Evolutionary conservation across 2,113 vertebrate genomes (phyloP).

Genomic region (Cricetomys ansorgei): DNA sequence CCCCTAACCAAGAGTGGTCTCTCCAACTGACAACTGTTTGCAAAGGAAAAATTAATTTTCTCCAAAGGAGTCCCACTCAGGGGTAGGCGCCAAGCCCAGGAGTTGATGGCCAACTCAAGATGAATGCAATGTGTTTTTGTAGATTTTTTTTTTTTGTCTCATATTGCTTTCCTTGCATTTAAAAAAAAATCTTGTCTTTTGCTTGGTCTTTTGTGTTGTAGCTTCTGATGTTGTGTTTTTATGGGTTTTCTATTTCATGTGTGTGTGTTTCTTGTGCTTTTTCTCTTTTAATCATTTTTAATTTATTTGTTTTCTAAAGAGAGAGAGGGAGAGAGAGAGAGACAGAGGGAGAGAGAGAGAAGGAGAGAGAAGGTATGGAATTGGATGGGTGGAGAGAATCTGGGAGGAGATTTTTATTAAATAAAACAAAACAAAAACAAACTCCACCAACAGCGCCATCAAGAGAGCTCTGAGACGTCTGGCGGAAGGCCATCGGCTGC

Average conservation of each 20-base stretch:
- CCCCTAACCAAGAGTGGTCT: neutral
- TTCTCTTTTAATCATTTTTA: neutral
- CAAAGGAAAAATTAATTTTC: neutral
- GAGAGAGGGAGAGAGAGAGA: neutral
- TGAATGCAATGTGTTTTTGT: neutral
- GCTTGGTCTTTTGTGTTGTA: no score
- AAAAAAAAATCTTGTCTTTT: no score
- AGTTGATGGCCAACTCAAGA: neutral
- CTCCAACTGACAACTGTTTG: neutral
- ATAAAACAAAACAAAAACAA: neutral
- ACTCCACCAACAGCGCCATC: no score
- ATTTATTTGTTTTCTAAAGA: neutral
- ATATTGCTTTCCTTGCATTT: neutral
- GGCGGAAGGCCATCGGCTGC: neutral
- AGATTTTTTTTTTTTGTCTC: neutral
- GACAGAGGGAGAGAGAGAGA: no score
- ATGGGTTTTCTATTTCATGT: no score
- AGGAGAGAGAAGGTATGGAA: no score
- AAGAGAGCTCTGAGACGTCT: neutral
- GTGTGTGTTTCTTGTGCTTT: neutral
- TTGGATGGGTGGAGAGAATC: neutral
- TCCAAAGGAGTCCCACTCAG: neutral
- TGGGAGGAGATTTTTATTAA: neutral
- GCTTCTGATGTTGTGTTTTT: no score
- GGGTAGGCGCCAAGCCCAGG: neutral